phyloP scores from a whole-genome alignment of 2,113 vertebrate genomes.

The Chamaea fasciata region DNA sequence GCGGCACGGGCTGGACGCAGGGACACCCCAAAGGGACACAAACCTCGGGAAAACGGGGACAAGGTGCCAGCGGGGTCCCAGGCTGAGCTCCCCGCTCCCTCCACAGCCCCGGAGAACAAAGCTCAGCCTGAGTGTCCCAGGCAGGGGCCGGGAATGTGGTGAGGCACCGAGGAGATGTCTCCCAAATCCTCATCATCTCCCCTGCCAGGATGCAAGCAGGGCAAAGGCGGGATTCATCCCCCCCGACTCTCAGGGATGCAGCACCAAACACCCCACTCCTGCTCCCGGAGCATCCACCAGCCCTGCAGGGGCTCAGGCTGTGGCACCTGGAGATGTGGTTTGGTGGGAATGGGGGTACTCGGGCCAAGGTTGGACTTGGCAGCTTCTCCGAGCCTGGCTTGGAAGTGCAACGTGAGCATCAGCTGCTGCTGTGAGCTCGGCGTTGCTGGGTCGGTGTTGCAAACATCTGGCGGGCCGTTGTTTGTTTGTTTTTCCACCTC shows the following conservation, averaged over 20 bases:
- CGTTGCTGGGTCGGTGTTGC: background rate
- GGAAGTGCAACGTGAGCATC: background rate
- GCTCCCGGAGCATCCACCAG: background rate
- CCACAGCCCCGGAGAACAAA: background rate
- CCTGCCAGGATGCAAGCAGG: background rate
- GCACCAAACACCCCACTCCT: background rate
- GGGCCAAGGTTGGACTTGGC: background rate
- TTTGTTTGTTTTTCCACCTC: background rate
- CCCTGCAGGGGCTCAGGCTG: rapidly evolving
- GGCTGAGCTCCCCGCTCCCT: background rate
- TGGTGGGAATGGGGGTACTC: rapidly evolving
- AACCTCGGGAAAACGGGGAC: background rate
- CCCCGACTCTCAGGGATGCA: background rate
- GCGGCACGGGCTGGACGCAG: background rate
- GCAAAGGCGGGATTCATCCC: background rate
- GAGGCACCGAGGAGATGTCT: background rate
- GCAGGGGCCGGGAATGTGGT: rapidly evolving
- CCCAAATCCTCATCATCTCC: background rate
- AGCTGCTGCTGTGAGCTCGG: background rate
- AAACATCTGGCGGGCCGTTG: background rate
- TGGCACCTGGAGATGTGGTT: rapidly evolving
- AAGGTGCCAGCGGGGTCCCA: background rate
- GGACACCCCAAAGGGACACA: background rate
- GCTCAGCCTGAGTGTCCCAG: background rate
- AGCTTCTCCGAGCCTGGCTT: background rate